Conservation (phyloP, 1,140 invertebrate species). For the Atta colombica region DNA sequence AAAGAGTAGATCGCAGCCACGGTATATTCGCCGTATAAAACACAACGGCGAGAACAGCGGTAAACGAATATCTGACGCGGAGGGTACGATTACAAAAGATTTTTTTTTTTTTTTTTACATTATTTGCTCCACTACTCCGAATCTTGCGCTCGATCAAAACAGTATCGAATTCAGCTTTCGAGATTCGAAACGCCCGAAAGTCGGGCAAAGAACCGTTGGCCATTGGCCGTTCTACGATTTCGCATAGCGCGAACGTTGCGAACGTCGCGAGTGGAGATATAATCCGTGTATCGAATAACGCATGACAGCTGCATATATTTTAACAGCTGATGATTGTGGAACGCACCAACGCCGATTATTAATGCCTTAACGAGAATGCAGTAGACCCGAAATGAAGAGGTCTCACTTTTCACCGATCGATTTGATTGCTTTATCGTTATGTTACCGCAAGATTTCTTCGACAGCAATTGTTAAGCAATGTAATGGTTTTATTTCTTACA, state of each 20-base stretch:
- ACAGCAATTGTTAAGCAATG: background rate
- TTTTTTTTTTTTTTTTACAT: background rate
- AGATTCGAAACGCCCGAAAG: conserved; percentile 18
- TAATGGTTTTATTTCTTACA: no score
- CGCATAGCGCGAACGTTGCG: background rate
- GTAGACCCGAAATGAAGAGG: background rate
- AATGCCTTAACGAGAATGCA: background rate
- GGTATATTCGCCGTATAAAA: background rate
- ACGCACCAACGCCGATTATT: background rate
- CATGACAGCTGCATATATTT: conserved; percentile 59
- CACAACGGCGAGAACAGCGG: background rate
- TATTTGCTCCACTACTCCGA: conserved; percentile 11
- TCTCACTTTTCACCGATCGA: background rate
- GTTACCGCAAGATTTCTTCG: conserved; percentile 7
- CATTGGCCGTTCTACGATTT: conserved; percentile 9
- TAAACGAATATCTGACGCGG: conserved; percentile 21
- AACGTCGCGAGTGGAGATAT: conserved; percentile 40
- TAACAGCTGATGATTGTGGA: conserved; percentile 55
- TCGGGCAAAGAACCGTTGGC: conserved; percentile 24
- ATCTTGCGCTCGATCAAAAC: conserved; percentile 4
- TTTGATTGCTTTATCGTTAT: background rate
- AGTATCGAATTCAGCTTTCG: conserved; percentile 32
- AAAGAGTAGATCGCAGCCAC: conserved; percentile 1
- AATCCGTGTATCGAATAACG: conserved; percentile 51
- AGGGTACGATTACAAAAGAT: conserved; percentile 19